Conservation (phyloP, 2,113 vertebrate species). For the Oncorhynchus mykiss region DNA sequence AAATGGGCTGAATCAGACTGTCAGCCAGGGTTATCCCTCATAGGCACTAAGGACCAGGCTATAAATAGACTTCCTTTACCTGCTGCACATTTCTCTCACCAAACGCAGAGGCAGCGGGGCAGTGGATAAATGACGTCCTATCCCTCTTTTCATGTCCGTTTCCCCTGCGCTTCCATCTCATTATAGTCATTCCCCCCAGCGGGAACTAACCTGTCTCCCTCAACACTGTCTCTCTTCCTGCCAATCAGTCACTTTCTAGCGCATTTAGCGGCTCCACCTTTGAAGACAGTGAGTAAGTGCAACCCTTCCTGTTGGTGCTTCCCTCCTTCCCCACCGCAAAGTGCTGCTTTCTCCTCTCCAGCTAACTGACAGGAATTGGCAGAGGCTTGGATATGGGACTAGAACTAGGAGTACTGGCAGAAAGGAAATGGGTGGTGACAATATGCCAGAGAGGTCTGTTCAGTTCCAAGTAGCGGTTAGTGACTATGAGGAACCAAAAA, state of each 20-base stretch:
- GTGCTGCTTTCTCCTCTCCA: constrained; percentile 45
- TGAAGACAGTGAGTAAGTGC: constrained; percentile 28
- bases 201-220: constrained; percentile 10
- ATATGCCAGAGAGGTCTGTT: background rate
- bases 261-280: constrained; percentile 5
- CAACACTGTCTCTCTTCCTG: constrained; percentile 34
- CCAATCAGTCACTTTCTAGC: constrained; percentile 14
- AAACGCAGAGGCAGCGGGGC: too few species aligned
- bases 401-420: background rate
- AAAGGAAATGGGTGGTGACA: background rate
- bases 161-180: background rate
- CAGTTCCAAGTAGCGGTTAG: background rate
- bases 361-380: background rate
- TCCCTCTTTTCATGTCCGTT: constrained; percentile 6
- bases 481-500: background rate
- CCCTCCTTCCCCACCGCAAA: too few species aligned
- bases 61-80: constrained; percentile 27
- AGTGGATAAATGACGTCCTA: background rate
- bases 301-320: constrained; percentile 28
- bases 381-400: background rate
- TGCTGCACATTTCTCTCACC: background rate
- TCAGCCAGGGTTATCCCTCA: background rate
- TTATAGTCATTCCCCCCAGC: constrained; percentile 1
- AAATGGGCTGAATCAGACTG: constrained; percentile 21
- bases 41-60: constrained; percentile 6